Conservation (phyloP, 2,888 invertebrate species). For the Metacarcinus magister region DNA sequence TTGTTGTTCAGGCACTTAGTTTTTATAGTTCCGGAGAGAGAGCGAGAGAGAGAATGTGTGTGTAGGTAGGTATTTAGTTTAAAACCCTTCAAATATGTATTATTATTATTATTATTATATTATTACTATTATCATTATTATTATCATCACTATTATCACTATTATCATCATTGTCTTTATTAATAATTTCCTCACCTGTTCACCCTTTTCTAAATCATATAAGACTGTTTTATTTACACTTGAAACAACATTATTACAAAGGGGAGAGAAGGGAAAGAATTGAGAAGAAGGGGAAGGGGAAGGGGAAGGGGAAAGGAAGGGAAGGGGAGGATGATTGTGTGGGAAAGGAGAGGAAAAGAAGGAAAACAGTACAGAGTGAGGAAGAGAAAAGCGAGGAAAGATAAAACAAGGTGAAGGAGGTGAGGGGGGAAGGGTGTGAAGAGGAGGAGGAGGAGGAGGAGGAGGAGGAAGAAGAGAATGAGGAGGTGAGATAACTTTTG, state of each 20-base stretch:
- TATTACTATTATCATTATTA: neutral
- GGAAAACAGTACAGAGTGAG: neutral
- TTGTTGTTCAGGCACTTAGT: too few relatives aligned
- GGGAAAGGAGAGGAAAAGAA: too few relatives aligned
- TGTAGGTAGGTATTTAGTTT: too few relatives aligned
- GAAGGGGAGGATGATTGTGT: neutral
- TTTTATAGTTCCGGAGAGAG: too few relatives aligned
- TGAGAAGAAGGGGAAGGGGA: neutral
- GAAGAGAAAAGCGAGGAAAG: neutral
- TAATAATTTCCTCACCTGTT: neutral
- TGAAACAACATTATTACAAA: neutral
- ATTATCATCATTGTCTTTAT: neutral
- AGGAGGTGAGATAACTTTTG: too few relatives aligned
- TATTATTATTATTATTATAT: too few relatives aligned
- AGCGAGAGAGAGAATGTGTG: too few relatives aligned
- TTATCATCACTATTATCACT: neutral
- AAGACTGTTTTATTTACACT: conserved; percentile 11
- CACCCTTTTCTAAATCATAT: neutral
- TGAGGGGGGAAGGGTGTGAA: neutral
- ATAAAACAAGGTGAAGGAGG: neutral
- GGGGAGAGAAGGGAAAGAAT: neutral
- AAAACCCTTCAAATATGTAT: too few relatives aligned
- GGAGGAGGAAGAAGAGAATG: neutral
- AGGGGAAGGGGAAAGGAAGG: neutral
- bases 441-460: neutral